These are phyloP conservation scores for Sarcoramphus papa DNA, from an alignment of 2,797 vertebrate genomes.

Conservation along the genomic window DNA sequence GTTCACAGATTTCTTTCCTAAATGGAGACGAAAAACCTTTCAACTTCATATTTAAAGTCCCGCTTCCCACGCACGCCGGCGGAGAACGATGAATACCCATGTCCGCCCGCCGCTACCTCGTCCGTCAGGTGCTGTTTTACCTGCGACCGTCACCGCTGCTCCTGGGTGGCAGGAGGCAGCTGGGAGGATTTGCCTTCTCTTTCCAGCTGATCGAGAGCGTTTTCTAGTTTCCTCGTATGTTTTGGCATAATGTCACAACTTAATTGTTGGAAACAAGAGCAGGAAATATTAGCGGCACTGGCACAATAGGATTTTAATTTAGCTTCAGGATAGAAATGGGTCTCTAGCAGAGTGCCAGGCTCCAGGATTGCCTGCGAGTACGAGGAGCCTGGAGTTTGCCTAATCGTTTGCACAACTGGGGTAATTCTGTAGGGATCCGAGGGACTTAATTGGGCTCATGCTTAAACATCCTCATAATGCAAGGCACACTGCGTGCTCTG, in stretches of 20 bases:
- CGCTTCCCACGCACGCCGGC: rapidly evolving
- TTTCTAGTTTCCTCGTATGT: not conserved
- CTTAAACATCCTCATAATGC: slow-evolving; percentile 45
- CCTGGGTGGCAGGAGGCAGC: not conserved
- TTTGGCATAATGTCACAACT: slow-evolving; percentile 50
- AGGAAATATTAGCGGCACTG: slow-evolving; percentile 40
- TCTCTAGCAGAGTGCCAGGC: slow-evolving; percentile 46
- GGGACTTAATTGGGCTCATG: slow-evolving; percentile 59
- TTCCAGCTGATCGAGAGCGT: not conserved
- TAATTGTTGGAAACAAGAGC: slow-evolving; percentile 57
- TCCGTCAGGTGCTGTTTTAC: not conserved
- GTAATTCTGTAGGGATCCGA: not conserved
- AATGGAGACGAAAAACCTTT: not conserved
- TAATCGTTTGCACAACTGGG: slow-evolving; percentile 31
- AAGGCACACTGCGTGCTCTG: slow-evolving; percentile 13
- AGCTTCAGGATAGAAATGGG: slow-evolving; percentile 51
- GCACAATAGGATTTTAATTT: slow-evolving; percentile 64
- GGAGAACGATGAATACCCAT: rapidly evolving
- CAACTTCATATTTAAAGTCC: rapidly evolving
- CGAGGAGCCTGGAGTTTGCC: slow-evolving; percentile 39
- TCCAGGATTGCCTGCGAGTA: not conserved
- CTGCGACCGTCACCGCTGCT: rapidly evolving
- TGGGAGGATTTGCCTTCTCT: not conserved
- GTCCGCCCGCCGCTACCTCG: rapidly evolving
- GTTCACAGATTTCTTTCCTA: not conserved